Evolutionary conservation across 2,113 vertebrate genomes (phyloP).

Genomic region (Sorex fumeus): DNA sequence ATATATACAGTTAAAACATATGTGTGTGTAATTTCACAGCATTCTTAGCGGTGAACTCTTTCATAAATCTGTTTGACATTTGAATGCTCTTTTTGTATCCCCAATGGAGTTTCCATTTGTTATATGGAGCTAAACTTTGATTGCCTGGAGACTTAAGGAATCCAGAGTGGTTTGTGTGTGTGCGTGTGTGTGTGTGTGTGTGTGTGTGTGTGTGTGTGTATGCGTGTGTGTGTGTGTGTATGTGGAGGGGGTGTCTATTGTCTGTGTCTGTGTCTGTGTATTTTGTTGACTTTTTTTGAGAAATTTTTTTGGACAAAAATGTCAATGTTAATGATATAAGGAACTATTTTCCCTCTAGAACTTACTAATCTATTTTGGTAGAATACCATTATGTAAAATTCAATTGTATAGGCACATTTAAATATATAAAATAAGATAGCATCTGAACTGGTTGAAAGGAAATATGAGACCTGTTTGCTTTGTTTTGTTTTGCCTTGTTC

Average conservation of each 20-base stretch:
- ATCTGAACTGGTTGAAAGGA: neutral
- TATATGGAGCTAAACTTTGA: constrained; percentile 1
- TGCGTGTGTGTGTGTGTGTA: too few relatives aligned
- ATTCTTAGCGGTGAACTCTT: neutral
- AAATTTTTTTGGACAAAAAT: too few relatives aligned
- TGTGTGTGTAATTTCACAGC: neutral
- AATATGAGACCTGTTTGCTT: neutral
- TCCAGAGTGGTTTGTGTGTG: neutral
- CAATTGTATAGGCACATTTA: neutral
- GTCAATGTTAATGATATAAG: too few relatives aligned
- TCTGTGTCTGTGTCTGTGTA: too few relatives aligned
- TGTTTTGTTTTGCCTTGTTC: neutral
- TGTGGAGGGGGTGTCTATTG: too few relatives aligned
- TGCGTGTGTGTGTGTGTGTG: neutral
- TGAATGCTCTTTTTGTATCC: neutral
- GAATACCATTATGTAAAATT: neutral
- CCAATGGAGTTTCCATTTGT: neutral
- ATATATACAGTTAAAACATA: neutral
- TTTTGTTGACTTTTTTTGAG: too few relatives aligned
- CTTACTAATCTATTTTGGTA: neutral
- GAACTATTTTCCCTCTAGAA: too few relatives aligned
- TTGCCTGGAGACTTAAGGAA: neutral
- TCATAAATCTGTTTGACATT: neutral
- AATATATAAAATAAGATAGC: neutral
- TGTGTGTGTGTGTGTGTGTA: too few relatives aligned